phyloP scores from a whole-genome alignment of 2,113 vertebrate genomes.

The Piaya cayana region DNA sequence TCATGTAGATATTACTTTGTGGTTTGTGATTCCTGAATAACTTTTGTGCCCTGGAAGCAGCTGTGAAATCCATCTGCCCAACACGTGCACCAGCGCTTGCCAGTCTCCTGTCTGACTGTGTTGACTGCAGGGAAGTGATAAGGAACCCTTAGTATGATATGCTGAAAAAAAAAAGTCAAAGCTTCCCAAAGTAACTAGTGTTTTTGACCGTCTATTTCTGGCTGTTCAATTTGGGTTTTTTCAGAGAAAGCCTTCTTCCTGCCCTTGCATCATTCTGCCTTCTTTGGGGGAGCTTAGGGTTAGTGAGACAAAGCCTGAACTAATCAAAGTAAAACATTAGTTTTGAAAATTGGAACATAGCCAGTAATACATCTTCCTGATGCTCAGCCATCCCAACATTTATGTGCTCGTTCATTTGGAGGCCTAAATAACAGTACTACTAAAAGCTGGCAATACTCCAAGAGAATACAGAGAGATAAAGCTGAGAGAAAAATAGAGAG shows the following conservation, averaged over 20 bases:
- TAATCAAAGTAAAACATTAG: neutral
- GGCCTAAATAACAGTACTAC: neutral
- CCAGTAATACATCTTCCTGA: neutral
- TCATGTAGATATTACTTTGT: neutral
- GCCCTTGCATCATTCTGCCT: neutral
- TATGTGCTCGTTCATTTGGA: accelerated
- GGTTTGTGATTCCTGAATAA: neutral
- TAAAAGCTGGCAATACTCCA: neutral
- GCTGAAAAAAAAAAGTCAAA: neutral
- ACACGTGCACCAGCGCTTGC: neutral
- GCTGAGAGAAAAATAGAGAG: neutral
- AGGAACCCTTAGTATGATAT: neutral
- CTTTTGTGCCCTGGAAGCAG: neutral
- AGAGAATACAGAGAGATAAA: neutral
- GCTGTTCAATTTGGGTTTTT: neutral
- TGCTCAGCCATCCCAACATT: neutral
- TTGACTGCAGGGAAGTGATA: neutral
- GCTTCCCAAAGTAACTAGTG: neutral
- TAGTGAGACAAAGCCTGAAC: neutral
- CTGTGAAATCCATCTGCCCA: neutral
- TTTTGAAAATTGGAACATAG: neutral
- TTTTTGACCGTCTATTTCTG: neutral
- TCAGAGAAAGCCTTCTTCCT: neutral
- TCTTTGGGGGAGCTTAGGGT: neutral
- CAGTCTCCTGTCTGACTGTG: neutral